phyloP scores from a whole-genome alignment of 2,888 invertebrate genomes.

The Nymphalis polychloros region DNA sequence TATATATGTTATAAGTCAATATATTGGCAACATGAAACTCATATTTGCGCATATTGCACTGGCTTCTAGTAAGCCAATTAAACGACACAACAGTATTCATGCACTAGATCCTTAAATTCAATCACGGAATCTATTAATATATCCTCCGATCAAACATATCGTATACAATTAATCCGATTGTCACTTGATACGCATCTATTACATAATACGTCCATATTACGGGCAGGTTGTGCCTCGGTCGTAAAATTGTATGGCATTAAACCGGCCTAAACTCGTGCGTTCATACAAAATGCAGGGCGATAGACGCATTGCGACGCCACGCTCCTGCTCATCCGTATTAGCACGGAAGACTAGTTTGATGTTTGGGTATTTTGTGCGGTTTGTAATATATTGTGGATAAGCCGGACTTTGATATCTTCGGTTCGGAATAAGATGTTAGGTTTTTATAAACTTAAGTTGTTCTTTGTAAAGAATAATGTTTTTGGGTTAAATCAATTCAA shows the following conservation, averaged over 20 bases:
- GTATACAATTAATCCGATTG: slow-evolving; percentile 21
- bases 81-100: not conserved
- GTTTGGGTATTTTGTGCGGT: slow-evolving; percentile 18
- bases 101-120: not conserved
- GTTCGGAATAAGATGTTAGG: not conserved
- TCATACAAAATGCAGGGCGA: slow-evolving; percentile 36
- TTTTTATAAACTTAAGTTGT: slow-evolving; percentile 5
- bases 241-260: slow-evolving; percentile 38
- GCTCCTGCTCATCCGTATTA: slow-evolving; percentile 26
- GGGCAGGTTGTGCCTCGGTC: slow-evolving; percentile 33
- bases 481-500: too few species aligned
- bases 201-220: slow-evolving; percentile 31
- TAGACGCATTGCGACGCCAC: slow-evolving; percentile 39
- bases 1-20: too few species aligned
- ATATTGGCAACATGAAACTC: too few species aligned
- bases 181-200: slow-evolving; percentile 22
- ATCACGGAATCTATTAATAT: not conserved
- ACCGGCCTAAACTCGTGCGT: slow-evolving; percentile 28
- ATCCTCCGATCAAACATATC: not conserved
- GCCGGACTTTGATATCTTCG: not conserved
- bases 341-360: slow-evolving; percentile 23
- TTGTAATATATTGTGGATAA: slow-evolving; percentile 12
- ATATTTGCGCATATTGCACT: too few species aligned
- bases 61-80: too few species aligned
- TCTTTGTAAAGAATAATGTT: not conserved